Percentiles rank a stretch among this genome's conserved stretches.
Evolutionary conservation across 64 coral and sea anemone genomes (phyloP).

Genomic region (Orbicella faveolata): DNA sequence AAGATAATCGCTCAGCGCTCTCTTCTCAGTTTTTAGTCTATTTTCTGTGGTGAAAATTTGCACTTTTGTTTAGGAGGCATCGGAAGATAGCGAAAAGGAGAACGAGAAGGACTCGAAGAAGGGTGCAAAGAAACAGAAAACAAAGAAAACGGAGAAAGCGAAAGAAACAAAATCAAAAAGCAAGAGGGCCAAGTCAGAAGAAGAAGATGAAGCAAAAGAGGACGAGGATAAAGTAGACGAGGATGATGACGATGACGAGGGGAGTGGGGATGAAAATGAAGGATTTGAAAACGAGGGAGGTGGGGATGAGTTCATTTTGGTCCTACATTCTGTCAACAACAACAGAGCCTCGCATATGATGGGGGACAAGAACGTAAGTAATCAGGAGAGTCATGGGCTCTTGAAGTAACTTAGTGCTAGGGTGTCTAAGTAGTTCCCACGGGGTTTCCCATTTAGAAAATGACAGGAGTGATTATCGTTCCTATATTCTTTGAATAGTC

Average conservation of each 20-base stretch:
- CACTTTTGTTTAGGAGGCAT: background rate
- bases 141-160: constrained; percentile 10
- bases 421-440: too few species aligned
- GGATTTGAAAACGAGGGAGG: constrained; percentile 28
- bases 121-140: background rate
- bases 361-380: constrained; percentile 28
- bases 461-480: too few species aligned
- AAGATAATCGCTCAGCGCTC: too few species aligned
- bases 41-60: background rate
- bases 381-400: too few species aligned
- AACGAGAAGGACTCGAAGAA: constrained; percentile 5
- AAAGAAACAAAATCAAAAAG: constrained; percentile 43
- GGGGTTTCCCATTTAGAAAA: too few species aligned
- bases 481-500: too few species aligned
- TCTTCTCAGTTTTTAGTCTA: too few species aligned
- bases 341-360: constrained; percentile 53
- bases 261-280: constrained; percentile 30
- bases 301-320: constrained; percentile 25
- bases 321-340: constrained; percentile 67
- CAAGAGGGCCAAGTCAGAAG: constrained; percentile 14
- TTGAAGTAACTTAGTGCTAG: too few species aligned
- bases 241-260: constrained; percentile 23
- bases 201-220: background rate
- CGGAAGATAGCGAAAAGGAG: constrained; percentile 38
- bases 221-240: constrained; percentile 18